Conservation (phyloP, 1,140 invertebrate species). For the Solenopsis invicta region DNA sequence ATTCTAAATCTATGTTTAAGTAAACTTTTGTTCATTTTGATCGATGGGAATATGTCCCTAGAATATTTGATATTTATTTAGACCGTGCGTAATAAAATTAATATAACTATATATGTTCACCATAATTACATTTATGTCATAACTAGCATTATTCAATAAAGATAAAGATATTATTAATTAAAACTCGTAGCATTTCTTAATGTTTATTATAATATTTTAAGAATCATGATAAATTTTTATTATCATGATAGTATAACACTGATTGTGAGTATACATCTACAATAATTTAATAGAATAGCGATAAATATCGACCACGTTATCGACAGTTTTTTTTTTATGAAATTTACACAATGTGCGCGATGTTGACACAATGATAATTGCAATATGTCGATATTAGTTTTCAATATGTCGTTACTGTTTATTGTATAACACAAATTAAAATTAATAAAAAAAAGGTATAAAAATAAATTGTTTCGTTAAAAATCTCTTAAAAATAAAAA, state of each 20-base stretch:
- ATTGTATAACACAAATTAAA: not conserved
- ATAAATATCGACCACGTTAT: not conserved
- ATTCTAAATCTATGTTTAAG: no score
- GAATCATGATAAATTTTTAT: not conserved
- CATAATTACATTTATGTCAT: not conserved
- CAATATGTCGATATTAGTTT: not conserved
- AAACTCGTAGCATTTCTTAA: not conserved
- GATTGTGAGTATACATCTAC: not conserved
- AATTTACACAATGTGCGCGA: no score
- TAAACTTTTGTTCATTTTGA: no score
- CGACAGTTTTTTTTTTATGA: no score
- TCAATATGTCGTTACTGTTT: not conserved
- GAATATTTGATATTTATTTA: no score
- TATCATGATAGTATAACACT: not conserved
- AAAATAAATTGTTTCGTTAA: not conserved
- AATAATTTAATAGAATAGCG: slow-evolving; percentile 32
- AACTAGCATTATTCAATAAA: not conserved
- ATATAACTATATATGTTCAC: no score
- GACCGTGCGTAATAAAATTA: no score
- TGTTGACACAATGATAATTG: not conserved
- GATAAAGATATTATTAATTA: not conserved
- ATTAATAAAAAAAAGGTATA: not conserved
- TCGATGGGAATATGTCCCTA: no score
- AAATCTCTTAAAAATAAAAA: not conserved
- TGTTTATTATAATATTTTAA: not conserved